A percentile compares a stretch with the other conserved stretches of the same genome.
phyloP scores from a whole-genome alignment of 2,113 vertebrate genomes.

The Agelaius phoeniceus region DNA sequence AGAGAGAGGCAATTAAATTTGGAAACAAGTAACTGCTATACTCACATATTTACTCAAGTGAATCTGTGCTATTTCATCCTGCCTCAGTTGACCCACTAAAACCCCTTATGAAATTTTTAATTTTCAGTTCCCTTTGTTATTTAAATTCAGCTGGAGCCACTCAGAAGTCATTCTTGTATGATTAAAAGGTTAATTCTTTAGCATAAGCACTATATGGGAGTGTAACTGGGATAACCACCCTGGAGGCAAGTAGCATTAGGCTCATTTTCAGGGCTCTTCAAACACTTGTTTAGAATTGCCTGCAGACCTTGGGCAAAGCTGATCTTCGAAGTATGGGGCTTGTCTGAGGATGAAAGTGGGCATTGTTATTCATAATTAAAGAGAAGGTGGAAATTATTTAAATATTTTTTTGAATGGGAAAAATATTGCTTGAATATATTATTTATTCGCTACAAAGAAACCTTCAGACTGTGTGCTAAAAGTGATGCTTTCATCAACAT shows the following conservation, averaged over 20 bases:
- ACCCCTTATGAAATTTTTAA: not conserved
- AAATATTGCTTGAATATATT: not conserved
- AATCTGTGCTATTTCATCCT: not conserved
- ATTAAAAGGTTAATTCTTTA: not conserved
- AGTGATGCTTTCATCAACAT: not conserved
- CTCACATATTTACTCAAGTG: not conserved
- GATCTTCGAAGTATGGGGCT: not conserved
- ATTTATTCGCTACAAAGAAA: not conserved
- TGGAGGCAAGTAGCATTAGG: not conserved
- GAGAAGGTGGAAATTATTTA: not conserved
- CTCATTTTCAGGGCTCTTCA: slow-evolving; percentile 2
- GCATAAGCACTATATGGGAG: not conserved
- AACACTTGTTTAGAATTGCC: not conserved
- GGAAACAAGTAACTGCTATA: not conserved
- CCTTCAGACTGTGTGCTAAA: not conserved
- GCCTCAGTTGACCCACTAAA: not conserved
- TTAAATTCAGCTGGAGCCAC: not conserved
- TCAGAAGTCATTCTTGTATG: not conserved
- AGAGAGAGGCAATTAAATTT: not conserved
- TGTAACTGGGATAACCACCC: not conserved
- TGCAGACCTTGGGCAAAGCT: not conserved
- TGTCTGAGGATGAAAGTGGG: not conserved
- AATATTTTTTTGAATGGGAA: slow-evolving; percentile 12
- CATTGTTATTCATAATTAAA: not conserved
- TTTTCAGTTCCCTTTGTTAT: not conserved